Evolutionary conservation across 1,140 invertebrate species (phyloP).

Genomic region (Drosophila melanogaster): DNA sequence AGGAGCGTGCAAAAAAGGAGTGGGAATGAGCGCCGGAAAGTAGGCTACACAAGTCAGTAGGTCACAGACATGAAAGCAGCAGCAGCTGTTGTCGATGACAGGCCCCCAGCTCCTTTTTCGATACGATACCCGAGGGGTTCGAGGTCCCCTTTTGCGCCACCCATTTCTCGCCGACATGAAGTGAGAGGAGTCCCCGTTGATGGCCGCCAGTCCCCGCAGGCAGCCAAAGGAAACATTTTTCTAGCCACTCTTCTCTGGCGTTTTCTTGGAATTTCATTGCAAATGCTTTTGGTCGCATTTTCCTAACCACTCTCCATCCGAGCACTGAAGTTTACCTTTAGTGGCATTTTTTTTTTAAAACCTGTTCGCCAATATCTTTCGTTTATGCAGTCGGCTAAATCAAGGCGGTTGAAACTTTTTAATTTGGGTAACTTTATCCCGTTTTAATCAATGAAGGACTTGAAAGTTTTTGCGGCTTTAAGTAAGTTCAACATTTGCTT

Average conservation of each 20-base stretch:
- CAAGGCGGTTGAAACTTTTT: constrained; percentile 17
- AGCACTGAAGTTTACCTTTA: constrained; percentile 30
- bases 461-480: constrained; percentile 24
- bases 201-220: constrained; percentile 23
- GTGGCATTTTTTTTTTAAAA: constrained; percentile 34
- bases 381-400: constrained; percentile 23
- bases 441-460: constrained; percentile 49
- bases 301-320: constrained; percentile 23
- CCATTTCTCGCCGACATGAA: background rate
- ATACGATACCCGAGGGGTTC: constrained; percentile 14
- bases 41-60: constrained; percentile 74
- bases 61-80: constrained; percentile 70
- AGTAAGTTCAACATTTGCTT: constrained; percentile 3
- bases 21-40: constrained; percentile 55
- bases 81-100: constrained; percentile 60
- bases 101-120: constrained; percentile 14
- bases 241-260: constrained; percentile 27
- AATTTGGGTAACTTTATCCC: constrained; percentile 31
- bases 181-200: constrained; percentile 12
- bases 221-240: constrained; percentile 33
- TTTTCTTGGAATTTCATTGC: constrained; percentile 45
- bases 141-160: background rate
- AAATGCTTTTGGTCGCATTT: constrained; percentile 37
- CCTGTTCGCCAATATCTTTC: constrained; percentile 28
- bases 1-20: constrained; percentile 22